Evolutionary conservation across 1,140 invertebrate genomes (phyloP), one percentile per base, ranked within the genome.

Genomic region (Pantala flavescens): DNA sequence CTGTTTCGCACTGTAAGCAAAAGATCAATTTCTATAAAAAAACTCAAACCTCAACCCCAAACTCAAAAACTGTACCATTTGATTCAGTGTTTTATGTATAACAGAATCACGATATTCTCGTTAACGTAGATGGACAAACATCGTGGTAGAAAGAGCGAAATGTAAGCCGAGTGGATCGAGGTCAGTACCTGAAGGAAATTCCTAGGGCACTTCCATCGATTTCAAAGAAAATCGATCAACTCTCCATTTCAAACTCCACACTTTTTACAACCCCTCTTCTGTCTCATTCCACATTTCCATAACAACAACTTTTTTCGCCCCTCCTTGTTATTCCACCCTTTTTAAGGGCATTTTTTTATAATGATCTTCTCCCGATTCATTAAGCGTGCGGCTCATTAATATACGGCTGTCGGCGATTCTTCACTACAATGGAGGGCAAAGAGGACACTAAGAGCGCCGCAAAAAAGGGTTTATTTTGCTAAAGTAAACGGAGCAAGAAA

Each of bases 271-370:
- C 49, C 49, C 49, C 2, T 63, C n/a, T 12, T 63, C 49, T 63
- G 16, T 63, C 49, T 3, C 49, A 16, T 21, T 21, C 12, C n/a
- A 63, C 49, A 63, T 19, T 16, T 21, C 49, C 49, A 63, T 63
- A 16, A 16, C 49, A 19, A 21, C 49, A 63, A 63, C 12, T n/a
- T 36, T 36, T 36, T 36, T 36, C 28, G 28, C n/a, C n/a, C 12
- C 49, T 63, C 49, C 49, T 63, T 21, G n/a, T 21, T 16, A 63
- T 16, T 63, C 12, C 49, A 63, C 12, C 49, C 49, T 63, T 63
- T 63, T 63, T 63, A 63, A 63, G 49, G 49, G 49, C 49, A 63
- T 63, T 63, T 63, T 63, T 63, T 63, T 63, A 63, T 63, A 63
- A 63, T 63, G 49, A 63, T 63, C 49, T 63, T 63, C 49, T 63